Base-by-base conservation (phyloP, 2,888 invertebrate genomes). In the Lasioglossum malachurum region DNA sequence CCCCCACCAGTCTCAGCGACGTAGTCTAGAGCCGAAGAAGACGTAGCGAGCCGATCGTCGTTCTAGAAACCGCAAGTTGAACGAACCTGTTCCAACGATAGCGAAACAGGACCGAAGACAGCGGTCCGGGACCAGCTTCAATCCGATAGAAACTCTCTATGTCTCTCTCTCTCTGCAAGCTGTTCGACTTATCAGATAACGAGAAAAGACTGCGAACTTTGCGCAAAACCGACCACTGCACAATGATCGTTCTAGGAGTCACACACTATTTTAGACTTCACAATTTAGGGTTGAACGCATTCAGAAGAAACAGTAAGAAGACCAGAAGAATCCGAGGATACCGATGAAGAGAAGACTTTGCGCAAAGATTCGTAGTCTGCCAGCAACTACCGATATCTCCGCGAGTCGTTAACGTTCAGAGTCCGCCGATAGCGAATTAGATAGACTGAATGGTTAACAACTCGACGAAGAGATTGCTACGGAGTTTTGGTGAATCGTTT, bases 61-160 rank as follows among this genome's bases (percentile, higher is more conserved):
- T 38, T 69, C 69, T 69, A 64, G 64, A 64, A 14, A 31, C 64
- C 19, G 64, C 31, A 64, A 31, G 64, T 19, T 64, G 31, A 64
- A 64, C 64, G 64, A 64, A 7, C 67, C 12, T 41, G 53, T 38
- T 41, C 38, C 77, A 46, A 69, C 64, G 64, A 78, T 35, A 78
- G 49, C 64, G 64, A 31, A 64, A 35, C 44, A 53, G 67, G 35
- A 69, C 35, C 38, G 77, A 78, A 78, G 69, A 76, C 38, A 78
- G 78, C 77, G 75, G 80, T 81, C 82, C 78, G 60, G 38, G 67
- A 69, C 53, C 87, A 81, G 77, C 75, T 75, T 84, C 81, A 72
- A 77, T 79, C 87, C 35, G 76, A 80, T 79, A 78, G 80, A 80
- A 31, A 79, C n/a, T 71, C 41, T 41, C 12, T 57, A 12, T 57